phyloP scores from a whole-genome alignment of 92 coral and sea anemone species.

The Palythoa heliodiscus region DNA sequence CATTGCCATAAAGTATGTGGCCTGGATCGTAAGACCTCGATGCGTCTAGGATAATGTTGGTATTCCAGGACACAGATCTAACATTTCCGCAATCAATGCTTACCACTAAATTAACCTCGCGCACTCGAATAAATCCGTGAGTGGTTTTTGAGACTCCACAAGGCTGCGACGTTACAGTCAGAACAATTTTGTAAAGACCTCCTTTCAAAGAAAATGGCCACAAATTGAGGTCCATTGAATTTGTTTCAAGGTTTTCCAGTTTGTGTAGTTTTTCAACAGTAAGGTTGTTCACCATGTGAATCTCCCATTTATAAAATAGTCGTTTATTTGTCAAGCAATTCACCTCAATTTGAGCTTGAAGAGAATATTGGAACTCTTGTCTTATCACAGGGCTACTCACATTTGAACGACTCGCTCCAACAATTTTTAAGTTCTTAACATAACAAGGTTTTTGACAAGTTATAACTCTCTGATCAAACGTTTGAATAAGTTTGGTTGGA shows the following conservation, averaged over 20 bases:
- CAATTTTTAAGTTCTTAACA: slow-evolving; percentile 65
- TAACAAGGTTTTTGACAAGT: slow-evolving; percentile 56
- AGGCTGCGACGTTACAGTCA: slow-evolving; percentile 51
- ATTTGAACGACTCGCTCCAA: slow-evolving; percentile 57
- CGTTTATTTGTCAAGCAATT: slow-evolving; percentile 12
- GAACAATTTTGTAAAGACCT: slow-evolving; percentile 76
- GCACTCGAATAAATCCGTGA: slow-evolving; percentile 73
- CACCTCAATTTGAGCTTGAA: slow-evolving; percentile 14
- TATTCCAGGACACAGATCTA: slow-evolving; percentile 69
- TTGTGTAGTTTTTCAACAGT: neutral
- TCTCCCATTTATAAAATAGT: slow-evolving; percentile 5
- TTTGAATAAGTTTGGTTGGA: slow-evolving; percentile 55
- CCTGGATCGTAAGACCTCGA: slow-evolving; percentile 77
- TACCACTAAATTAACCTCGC: slow-evolving; percentile 64
- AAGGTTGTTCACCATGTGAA: slow-evolving; percentile 9
- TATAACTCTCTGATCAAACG: slow-evolving; percentile 44
- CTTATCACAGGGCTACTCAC: slow-evolving; percentile 56
- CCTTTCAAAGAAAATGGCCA: slow-evolving; percentile 53
- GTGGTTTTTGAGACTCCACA: slow-evolving; percentile 55
- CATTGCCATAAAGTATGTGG: slow-evolving; percentile 25
- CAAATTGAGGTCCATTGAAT: slow-evolving; percentile 49
- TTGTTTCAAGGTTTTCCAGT: slow-evolving; percentile 17
- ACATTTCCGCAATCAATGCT: slow-evolving; percentile 74
- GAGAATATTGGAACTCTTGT: slow-evolving; percentile 66
- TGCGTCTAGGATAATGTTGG: slow-evolving; percentile 62